These are phyloP conservation scores for Chiroxiphia lanceolata DNA, from an alignment of 2,797 vertebrate species.

Conservation along the genomic window DNA sequence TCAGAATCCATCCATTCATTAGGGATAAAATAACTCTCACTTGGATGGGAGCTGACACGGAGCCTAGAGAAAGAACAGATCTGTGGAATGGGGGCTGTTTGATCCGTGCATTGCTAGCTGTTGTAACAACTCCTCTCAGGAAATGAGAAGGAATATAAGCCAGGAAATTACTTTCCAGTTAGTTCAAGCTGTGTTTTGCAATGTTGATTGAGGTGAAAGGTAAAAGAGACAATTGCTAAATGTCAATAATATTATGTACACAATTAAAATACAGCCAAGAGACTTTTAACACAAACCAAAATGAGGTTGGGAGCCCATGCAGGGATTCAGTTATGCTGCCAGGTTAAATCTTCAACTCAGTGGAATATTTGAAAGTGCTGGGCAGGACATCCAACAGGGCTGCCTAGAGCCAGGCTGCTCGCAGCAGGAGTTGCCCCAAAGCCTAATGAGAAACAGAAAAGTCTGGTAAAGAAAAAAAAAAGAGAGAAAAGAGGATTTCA, in stretches of 20 bases:
- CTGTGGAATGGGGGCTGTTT: neutral
- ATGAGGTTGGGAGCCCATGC: neutral
- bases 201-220: constrained; percentile 48
- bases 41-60: neutral
- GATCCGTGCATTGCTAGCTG: neutral
- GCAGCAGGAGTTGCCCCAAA: neutral
- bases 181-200: constrained; percentile 28
- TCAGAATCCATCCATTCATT: neutral
- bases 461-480: neutral
- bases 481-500: neutral
- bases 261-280: constrained; percentile 38
- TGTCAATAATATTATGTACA: constrained; percentile 40
- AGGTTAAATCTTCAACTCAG: constrained; percentile 7
- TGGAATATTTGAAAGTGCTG: neutral
- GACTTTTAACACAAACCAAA: neutral
- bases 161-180: constrained; percentile 27
- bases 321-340: neutral
- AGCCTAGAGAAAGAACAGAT: neutral
- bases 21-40: neutral
- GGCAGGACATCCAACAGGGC: too few species aligned
- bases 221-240: constrained; percentile 35
- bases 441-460: neutral
- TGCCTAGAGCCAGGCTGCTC: neutral
- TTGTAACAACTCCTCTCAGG: neutral
- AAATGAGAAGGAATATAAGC: constrained; percentile 31